Conservation (phyloP, 2,113 vertebrate species). For the Megalops atlanticus region DNA sequence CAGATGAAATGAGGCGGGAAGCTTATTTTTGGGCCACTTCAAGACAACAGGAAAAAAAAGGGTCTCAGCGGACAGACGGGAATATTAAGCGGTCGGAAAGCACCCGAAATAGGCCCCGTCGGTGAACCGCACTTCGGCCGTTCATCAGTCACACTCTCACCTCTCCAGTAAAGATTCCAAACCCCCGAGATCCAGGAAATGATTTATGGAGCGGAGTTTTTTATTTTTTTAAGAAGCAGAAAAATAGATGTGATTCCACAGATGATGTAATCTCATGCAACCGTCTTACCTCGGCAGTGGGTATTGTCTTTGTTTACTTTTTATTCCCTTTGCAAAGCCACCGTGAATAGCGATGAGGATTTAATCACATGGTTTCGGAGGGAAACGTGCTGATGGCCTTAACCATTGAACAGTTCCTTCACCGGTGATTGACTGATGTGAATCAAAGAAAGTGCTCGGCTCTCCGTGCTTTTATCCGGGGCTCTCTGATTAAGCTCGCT, state of each 20-base stretch:
- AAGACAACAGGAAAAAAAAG: neutral
- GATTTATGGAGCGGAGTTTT: neutral
- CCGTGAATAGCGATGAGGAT: neutral
- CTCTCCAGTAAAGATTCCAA: neutral
- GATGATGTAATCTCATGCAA: conserved; percentile 8
- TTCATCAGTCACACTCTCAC: neutral
- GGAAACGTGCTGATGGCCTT: neutral
- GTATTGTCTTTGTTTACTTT: neutral
- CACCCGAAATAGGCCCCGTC: neutral
- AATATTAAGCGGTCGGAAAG: neutral
- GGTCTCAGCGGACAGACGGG: neutral
- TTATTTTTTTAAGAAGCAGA: neutral
- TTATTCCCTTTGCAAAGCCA: neutral
- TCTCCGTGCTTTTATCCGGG: neutral
- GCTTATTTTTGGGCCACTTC: neutral
- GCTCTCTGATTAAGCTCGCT: neutral
- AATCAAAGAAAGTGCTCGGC: neutral
- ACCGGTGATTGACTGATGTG: neutral
- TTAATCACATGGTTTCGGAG: neutral
- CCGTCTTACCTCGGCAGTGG: neutral
- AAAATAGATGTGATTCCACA: neutral
- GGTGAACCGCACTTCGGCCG: neutral
- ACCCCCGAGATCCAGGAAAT: neutral
- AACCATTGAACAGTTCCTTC: neutral
- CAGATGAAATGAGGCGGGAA: neutral